Evolutionary conservation across 53 echinoderm and acorn worm genomes (phyloP).

Genomic region (Echinarachnius parma): DNA sequence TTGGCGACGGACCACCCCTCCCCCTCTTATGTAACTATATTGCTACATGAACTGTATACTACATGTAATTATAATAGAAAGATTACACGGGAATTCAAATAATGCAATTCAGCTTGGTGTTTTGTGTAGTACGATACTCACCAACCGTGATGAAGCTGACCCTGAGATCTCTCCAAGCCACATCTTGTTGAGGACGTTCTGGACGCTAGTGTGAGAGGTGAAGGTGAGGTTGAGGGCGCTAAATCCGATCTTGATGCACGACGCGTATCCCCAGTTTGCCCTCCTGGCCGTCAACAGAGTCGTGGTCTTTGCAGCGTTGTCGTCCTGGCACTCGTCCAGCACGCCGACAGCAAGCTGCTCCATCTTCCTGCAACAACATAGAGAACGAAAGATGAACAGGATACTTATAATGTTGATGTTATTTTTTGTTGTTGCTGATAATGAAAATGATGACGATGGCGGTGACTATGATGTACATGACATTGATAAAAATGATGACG

Average conservation of each 20-base stretch:
- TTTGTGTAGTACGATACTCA: background rate
- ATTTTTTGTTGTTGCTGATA: background rate
- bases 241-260: slow-evolving; percentile 67
- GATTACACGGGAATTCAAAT: no score
- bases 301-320: slow-evolving; percentile 61
- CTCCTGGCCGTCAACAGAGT: slow-evolving; percentile 44
- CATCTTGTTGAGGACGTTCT: slow-evolving; percentile 74
- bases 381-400: background rate
- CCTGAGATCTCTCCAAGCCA: slow-evolving; percentile 78
- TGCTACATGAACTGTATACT: no score
- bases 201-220: slow-evolving; percentile 73
- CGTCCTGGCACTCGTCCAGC: slow-evolving; percentile 77
- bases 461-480: no score
- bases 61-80: no score
- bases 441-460: background rate
- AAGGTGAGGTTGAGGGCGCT: slow-evolving; percentile 63
- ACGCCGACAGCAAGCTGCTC: slow-evolving; percentile 12
- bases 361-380: background rate
- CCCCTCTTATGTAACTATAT: no score
- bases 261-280: slow-evolving; percentile 69
- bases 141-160: background rate
- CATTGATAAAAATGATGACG: no score
- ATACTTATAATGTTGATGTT: background rate
- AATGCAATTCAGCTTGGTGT: no score
- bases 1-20: no score